Evolutionary conservation across 1,140 invertebrate genomes (phyloP).

Genomic region (Panonychus citri): DNA sequence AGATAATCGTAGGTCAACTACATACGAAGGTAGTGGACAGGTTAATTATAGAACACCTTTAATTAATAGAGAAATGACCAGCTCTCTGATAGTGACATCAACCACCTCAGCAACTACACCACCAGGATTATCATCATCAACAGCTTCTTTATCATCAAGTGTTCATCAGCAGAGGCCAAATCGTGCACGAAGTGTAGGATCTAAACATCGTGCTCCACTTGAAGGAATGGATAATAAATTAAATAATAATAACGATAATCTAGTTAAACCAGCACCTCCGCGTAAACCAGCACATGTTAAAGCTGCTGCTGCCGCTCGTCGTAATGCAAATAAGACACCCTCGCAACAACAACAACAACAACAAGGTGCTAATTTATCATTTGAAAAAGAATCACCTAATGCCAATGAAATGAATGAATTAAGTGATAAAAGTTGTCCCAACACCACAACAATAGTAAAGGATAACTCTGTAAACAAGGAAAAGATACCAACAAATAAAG

Average conservation of each 20-base stretch:
- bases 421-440: too few species aligned
- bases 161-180: background rate
- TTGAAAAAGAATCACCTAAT: too few species aligned
- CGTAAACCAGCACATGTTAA: slow-evolving; percentile 5
- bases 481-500: too few species aligned
- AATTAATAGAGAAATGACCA: background rate
- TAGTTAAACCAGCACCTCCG: slow-evolving; percentile 2
- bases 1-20: background rate
- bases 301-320: background rate
- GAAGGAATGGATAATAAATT: background rate
- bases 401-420: too few species aligned
- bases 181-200: background rate
- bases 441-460: too few species aligned
- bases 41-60: too few species aligned
- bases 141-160: background rate
- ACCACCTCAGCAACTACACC: background rate
- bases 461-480: too few species aligned
- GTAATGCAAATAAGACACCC: background rate
- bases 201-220: background rate
- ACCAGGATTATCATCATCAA: background rate
- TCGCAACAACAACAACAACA: background rate
- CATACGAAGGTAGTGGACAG: background rate
- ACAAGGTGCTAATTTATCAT: background rate
- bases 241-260: background rate
- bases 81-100: background rate